Evolutionary conservation across 2,797 vertebrate species (phyloP), one percentile per base, ranked within the genome.

Genomic region (Pogoniulus pusillus): DNA sequence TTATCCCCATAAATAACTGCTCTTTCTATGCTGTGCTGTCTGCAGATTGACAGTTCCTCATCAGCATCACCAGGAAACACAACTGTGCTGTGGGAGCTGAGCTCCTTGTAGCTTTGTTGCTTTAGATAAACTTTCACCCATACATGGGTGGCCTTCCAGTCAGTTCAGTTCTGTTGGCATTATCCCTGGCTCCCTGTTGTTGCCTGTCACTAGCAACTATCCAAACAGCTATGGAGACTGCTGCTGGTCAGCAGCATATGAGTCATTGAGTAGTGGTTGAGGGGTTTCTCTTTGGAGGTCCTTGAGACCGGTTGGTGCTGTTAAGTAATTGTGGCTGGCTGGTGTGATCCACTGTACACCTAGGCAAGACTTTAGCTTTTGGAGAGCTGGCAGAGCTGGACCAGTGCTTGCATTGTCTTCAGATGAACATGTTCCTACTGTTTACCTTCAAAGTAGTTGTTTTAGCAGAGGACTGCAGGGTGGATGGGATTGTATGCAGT

Each of bases 231-330:
- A 47, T 55, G 73, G 76, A 53, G 66, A 12, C 43, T 45, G 51
- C 47, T 75, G 20, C 12, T 55, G 69, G 37, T 53, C 7, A 8
- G 63, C 47, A 19, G 47, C 20, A 1, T 30, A 29, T 19, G n/a
- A n/a, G 15, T 6, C 1, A 1, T 47, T 53, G 53, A 29, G 13
- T 47, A 66, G 60, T 87, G 45, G 58, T 62, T 0, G 0, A 74
- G 72, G 30, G 10, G 23, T 41, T 81, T 76, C 39, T 47, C 60
- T 54, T 41, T 12, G 54, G 30, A 53, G 64, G 49, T 53, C 37
- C 16, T 41, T 45, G 51, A 88, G 60, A 27, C 0, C 1, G 68
- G 26, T 32, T 78, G 73, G n/a, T 69, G 62, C 37, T 16, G 77
- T 32, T 32, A 17, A 30, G 23, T 29, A 27, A 14, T 19, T 29